Conservation (phyloP, 2,888 invertebrate species). For the Xanthia icteritia region DNA sequence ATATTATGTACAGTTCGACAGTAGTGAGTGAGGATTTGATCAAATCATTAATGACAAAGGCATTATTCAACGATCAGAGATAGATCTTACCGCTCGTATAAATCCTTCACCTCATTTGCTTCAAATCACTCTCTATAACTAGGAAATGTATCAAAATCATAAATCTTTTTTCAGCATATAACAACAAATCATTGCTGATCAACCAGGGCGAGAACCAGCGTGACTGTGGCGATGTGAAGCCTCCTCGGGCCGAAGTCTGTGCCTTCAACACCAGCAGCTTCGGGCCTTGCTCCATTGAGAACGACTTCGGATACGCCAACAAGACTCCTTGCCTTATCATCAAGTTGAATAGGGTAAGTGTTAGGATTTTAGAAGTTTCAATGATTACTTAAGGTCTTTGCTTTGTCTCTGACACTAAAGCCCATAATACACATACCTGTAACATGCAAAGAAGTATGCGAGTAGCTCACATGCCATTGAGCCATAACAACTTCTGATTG, state of each 20-base stretch:
- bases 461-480: too few relatives aligned
- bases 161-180: conserved; percentile 77
- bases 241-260: conserved; percentile 91
- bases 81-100: not conserved
- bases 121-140: not conserved
- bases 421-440: too few relatives aligned
- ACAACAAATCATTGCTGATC: conserved; percentile 80
- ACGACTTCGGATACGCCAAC: conserved; percentile 95
- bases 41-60: not conserved
- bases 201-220: conserved; percentile 82
- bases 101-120: not conserved
- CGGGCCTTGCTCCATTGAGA: conserved; percentile 94
- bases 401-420: not conserved
- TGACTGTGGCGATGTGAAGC: conserved; percentile 78
- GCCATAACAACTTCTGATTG: too few relatives aligned
- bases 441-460: too few relatives aligned
- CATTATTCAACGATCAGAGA: not conserved
- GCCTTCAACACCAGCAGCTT: conserved; percentile 94
- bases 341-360: conserved; percentile 94
- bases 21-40: not conserved
- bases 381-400: too few relatives aligned
- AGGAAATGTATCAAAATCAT: not conserved
- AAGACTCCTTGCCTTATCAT: conserved; percentile 98
- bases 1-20: not conserved
- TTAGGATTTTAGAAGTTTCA: not conserved